These are phyloP conservation scores for Trachurus trachurus DNA, from an alignment of 2,797 vertebrate genomes.

Conservation along the genomic window DNA sequence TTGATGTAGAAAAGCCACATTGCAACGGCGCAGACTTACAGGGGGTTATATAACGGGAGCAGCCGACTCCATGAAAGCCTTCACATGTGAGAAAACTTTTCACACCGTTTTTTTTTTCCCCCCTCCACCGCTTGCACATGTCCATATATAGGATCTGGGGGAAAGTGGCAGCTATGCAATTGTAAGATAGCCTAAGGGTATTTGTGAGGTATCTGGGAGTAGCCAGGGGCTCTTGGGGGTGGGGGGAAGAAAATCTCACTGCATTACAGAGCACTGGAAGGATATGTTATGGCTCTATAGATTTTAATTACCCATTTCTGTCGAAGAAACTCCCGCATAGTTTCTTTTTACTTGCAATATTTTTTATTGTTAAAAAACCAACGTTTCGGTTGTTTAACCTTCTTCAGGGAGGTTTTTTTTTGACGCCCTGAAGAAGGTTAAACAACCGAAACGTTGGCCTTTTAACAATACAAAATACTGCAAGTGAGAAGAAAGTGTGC, in stretches of 20 bases:
- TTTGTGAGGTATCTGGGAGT: conserved; percentile 25
- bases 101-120: background rate
- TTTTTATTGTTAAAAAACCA: no score
- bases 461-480: no score
- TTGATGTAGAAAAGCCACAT: conserved; percentile 48
- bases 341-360: no score
- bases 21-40: conserved; percentile 35
- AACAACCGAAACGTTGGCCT: no score
- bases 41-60: conserved; percentile 19
- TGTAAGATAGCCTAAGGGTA: conserved; percentile 15
- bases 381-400: no score
- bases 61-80: conserved; percentile 24
- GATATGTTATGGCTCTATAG: background rate
- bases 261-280: conserved; percentile 5
- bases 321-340: no score
- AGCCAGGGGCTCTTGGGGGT: conserved; percentile 1
- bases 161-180: conserved; percentile 41
- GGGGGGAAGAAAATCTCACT: conserved; percentile 6
- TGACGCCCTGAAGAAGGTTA: no score
- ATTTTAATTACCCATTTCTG: background rate
- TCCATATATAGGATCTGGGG: conserved; percentile 31
- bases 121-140: background rate
- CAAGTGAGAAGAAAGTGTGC: no score
- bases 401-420: no score
- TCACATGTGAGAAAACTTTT: conserved; percentile 33